Evolutionary conservation across 1,140 invertebrate species (phyloP).

Genomic region (Centruroides sculpturatus): DNA sequence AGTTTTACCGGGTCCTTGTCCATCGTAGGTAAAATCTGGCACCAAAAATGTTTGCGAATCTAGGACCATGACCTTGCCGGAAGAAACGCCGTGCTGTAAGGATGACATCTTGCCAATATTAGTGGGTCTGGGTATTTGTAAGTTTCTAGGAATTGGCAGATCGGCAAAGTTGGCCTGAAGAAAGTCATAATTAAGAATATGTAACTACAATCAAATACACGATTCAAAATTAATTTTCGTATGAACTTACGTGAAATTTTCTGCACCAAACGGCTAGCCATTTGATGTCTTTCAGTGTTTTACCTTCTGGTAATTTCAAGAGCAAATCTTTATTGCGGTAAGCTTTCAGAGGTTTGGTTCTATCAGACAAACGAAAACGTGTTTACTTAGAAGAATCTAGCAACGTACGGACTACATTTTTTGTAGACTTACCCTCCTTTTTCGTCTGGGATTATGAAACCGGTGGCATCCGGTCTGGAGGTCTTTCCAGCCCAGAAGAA

Average conservation of each 20-base stretch:
- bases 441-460: conserved; percentile 51
- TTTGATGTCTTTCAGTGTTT: conserved; percentile 66
- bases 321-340: conserved; percentile 67
- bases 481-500: conserved; percentile 78
- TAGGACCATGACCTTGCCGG: conserved; percentile 69
- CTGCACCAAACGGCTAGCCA: conserved; percentile 82
- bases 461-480: conserved; percentile 53
- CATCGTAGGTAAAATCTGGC: conserved; percentile 74
- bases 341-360: conserved; percentile 56
- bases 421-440: conserved; percentile 42
- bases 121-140: conserved; percentile 48
- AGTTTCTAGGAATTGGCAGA: conserved; percentile 59
- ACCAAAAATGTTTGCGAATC: conserved; percentile 79
- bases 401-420: background rate
- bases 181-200: background rate
- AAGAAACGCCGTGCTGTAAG: conserved; percentile 51
- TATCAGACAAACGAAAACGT: conserved; percentile 22
- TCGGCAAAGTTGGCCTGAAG: conserved; percentile 76
- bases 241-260: conserved; percentile 62
- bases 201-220: background rate
- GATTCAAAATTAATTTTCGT: background rate
- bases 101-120: conserved; percentile 29
- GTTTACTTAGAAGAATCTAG: background rate
- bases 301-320: conserved; percentile 60
- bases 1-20: conserved; percentile 64